phyloP scores from a whole-genome alignment of 2,888 invertebrate genomes.

The Polydrusus tereticollis region DNA sequence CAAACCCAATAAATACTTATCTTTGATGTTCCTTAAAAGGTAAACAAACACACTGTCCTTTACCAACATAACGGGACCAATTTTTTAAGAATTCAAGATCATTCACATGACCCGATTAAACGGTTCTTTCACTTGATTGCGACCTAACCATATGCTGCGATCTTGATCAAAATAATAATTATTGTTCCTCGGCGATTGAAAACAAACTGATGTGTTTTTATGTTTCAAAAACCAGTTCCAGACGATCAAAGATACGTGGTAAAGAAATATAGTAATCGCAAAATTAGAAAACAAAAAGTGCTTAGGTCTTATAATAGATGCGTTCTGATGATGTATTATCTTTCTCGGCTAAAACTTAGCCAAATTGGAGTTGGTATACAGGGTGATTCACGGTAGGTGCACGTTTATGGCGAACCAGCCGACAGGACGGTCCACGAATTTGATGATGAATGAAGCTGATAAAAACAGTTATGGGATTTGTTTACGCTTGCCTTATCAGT shows the following conservation, averaged over 20 bases:
- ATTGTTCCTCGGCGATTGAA: not conserved
- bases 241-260: too few species aligned
- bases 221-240: too few species aligned
- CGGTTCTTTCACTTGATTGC: conserved; percentile 20
- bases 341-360: too few species aligned
- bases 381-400: too few species aligned
- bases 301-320: too few species aligned
- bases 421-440: too few species aligned
- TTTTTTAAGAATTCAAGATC: conserved; percentile 28
- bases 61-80: not conserved
- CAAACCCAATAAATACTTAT: not conserved
- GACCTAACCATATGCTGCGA: conserved; percentile 14
- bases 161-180: conserved; percentile 1
- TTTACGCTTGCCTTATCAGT: too few species aligned
- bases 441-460: too few species aligned
- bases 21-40: not conserved
- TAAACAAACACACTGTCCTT: conserved; percentile 14
- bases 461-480: too few species aligned
- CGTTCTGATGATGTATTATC: too few species aligned
- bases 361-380: too few species aligned
- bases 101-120: conserved; percentile 33
- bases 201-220: not conserved
- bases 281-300: not conserved
- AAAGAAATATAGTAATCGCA: not conserved
- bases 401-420: too few species aligned